Evolutionary conservation across 2,113 vertebrate genomes (phyloP).

Genomic region (Zapus hudsonius): DNA sequence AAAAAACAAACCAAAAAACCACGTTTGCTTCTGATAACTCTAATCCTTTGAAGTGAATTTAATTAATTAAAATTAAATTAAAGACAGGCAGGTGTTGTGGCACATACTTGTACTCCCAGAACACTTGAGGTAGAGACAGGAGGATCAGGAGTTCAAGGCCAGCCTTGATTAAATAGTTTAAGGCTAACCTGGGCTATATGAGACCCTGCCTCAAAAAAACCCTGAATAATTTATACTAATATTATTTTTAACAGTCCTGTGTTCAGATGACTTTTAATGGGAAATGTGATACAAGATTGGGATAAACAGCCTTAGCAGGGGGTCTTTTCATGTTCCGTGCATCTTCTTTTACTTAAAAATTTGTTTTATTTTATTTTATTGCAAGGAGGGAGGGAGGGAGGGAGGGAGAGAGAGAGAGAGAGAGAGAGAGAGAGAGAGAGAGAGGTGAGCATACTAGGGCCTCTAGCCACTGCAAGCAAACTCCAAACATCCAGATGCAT

Average conservation of each 20-base stretch:
- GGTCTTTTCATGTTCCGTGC: too few relatives aligned
- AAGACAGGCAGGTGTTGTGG: too few relatives aligned
- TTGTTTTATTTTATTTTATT: too few relatives aligned
- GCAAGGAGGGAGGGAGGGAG: too few relatives aligned
- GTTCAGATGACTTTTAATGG: not conserved
- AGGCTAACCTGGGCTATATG: not conserved
- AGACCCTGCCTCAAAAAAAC: not conserved
- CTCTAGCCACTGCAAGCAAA: too few relatives aligned
- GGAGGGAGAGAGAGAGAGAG: too few relatives aligned
- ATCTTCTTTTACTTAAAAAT: too few relatives aligned
- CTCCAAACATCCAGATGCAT: too few relatives aligned
- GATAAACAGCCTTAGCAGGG: not conserved
- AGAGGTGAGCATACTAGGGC: too few relatives aligned
- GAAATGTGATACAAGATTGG: not conserved
- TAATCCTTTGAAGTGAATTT: not conserved
- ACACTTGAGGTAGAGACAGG: not conserved
- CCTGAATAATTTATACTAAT: not conserved
- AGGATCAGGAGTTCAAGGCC: not conserved
- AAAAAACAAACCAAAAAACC: not conserved
- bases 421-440: too few relatives aligned
- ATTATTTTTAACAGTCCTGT: not conserved
- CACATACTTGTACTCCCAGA: too few relatives aligned
- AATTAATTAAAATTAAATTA: not conserved
- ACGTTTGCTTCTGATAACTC: not conserved
- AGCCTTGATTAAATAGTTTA: not conserved